Base-by-base conservation (phyloP, 1,140 invertebrate genomes). In the Hypothenemus hampei region DNA sequence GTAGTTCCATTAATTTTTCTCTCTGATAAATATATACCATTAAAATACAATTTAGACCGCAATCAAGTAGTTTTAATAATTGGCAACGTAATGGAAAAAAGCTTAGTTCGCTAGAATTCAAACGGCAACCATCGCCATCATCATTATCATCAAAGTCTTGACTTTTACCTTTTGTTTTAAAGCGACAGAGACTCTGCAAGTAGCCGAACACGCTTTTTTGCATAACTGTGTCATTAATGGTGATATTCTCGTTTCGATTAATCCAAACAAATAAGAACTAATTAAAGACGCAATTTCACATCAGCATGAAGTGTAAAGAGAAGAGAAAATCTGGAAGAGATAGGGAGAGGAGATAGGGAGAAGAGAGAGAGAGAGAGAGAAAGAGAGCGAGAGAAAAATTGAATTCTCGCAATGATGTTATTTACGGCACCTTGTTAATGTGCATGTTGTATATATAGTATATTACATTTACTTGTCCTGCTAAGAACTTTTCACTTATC, bases 401-500 rank as follows among this genome's bases (percentile, higher is more conserved):
- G n/a, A 55, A 46, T 46, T 44, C 41, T 36, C 41, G 50, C 33
- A 37, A 49, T 45, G n/a, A n/a, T n/a, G 46, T 57, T 57, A 49
- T 57, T 57, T 48, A 49, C 46, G 18, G 37, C 44, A 45, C 46
- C 45, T 50, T 50, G 54, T 57, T 49, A 57, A 57, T 57, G 54
- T 57, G 54, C 47, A 57, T 57, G 54, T 57, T 57, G 54, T 40
- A 49, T 57, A 57, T n/a, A n/a, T 57, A 57, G 37, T 57, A 57
- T 57, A 57, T 57, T 57, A 57, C 54, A 57, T 43, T n/a, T n/a
- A n/a, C 54, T 48, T 57, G 54, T 57, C 46, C 37, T n/a, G 52
- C 26, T 43, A n/a, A 33, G 37, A 49, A 57, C 36, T 57, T 57
- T 57, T 57, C 54, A 50, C 54, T 57, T 57, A 57, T 57, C 54